Percentiles rank a stretch among this genome's conserved stretches.
Evolutionary conservation across 2,113 vertebrate species (phyloP).

Genomic region (Anoura caudifer): DNA sequence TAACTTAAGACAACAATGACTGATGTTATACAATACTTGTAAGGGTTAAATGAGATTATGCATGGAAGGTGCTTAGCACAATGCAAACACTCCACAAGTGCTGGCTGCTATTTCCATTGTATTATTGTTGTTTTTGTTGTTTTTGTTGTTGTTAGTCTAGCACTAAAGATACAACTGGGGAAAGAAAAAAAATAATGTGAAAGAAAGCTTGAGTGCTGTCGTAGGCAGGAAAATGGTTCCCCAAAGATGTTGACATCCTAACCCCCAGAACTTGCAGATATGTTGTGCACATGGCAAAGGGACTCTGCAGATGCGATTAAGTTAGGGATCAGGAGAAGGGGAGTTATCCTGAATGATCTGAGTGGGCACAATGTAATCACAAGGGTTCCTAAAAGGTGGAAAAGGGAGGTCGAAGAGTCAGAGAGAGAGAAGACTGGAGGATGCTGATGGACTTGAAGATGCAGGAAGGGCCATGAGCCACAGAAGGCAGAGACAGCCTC

Average conservation of each 20-base stretch:
- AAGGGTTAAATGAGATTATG: neutral
- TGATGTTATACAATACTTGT: neutral
- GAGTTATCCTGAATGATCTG: neutral
- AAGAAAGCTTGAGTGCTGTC: neutral
- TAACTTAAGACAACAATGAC: neutral
- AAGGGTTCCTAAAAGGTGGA: neutral
- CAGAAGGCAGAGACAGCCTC: too few relatives aligned
- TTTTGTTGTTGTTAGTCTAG: neutral
- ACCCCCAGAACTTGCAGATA: neutral
- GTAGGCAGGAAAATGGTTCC: neutral
- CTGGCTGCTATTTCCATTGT: neutral
- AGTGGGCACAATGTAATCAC: neutral
- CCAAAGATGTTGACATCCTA: neutral
- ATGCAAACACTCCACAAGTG: rapidly evolving
- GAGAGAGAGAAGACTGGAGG: neutral
- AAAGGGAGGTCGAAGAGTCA: too few relatives aligned
- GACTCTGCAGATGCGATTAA: neutral
- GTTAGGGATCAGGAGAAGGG: neutral
- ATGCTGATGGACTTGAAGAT: neutral
- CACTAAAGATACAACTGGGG: neutral
- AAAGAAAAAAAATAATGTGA: neutral
- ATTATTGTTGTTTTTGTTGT: neutral
- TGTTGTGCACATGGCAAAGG: neutral
- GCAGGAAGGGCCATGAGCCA: neutral
- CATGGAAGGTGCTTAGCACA: neutral